A percentile compares a stretch with the other conserved stretches of the same genome.
phyloP scores from a whole-genome alignment of 2,888 invertebrate genomes.

The Bhutanitis thaidina region DNA sequence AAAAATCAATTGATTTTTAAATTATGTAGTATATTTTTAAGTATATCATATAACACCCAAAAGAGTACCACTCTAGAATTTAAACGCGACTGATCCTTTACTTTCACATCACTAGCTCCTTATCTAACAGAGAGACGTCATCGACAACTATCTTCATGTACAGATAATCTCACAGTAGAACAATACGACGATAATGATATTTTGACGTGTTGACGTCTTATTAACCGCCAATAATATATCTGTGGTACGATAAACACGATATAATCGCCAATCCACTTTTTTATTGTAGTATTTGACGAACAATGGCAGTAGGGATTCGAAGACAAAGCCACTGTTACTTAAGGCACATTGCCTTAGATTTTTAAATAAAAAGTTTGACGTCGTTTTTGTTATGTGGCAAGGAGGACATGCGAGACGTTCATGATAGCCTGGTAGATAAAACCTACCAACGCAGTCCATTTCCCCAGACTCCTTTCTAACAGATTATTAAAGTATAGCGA shows the following conservation, averaged over 20 bases:
- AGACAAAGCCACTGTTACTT: background rate
- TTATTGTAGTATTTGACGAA: conserved; percentile 12
- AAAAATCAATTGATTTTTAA: no score
- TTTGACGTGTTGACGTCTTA: conserved; percentile 57
- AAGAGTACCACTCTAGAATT: background rate
- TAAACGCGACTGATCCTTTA: background rate
- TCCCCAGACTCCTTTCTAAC: no score
- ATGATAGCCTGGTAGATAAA: no score
- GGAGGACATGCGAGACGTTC: no score
- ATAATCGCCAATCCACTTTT: conserved; percentile 23
- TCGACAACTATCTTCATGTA: conserved; percentile 24
- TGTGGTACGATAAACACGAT: conserved; percentile 24
- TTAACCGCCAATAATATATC: conserved; percentile 34
- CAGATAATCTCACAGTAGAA: conserved; percentile 34
- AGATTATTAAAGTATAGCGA: no score
- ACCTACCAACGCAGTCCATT: no score
- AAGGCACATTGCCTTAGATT: background rate
- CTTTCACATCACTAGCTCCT: conserved; percentile 13
- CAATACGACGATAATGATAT: conserved; percentile 46
- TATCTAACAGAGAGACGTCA: conserved; percentile 17
- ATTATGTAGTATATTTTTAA: no score
- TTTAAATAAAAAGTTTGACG: background rate
- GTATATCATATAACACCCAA: no score
- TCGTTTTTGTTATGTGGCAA: no score
- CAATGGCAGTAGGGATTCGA: conserved; percentile 4